A percentile compares a stretch with the other conserved stretches of the same genome.
These are phyloP conservation scores for Scolopax mira DNA, from an alignment of 2,113 vertebrate genomes.

Conservation along the genomic window DNA sequence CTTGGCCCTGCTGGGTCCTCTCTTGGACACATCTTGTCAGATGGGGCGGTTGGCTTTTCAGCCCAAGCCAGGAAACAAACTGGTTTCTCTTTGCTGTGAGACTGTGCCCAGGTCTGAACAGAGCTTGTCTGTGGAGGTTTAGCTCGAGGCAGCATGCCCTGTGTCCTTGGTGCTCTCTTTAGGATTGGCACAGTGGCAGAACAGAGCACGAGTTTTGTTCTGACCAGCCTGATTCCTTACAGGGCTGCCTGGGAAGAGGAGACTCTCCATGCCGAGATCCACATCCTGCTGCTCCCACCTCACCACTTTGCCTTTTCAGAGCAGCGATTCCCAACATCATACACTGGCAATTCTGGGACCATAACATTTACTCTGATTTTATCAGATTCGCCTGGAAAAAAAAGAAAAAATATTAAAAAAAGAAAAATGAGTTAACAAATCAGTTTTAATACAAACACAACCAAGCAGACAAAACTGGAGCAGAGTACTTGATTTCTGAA, in stretches of 20 bases:
- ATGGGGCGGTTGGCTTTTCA: neutral
- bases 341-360: accelerated
- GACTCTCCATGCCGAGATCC: accelerated
- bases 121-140: accelerated
- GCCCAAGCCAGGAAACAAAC: accelerated
- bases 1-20: neutral
- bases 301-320: neutral
- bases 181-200: neutral
- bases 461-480: neutral
- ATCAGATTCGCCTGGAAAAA: neutral
- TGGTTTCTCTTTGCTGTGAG: neutral
- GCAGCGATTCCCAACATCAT: neutral
- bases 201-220: accelerated
- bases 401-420: neutral
- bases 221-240: neutral
- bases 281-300: neutral
- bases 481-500: neutral
- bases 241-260: neutral
- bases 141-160: accelerated
- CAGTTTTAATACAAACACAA: neutral
- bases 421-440: neutral
- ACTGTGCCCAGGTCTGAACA: neutral
- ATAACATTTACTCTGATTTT: neutral
- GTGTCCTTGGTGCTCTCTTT: neutral
- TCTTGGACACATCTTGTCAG: accelerated